Evolutionary conservation across 1,140 invertebrate genomes (phyloP).

Genomic region (Mycetomoellerius zeteki): DNA sequence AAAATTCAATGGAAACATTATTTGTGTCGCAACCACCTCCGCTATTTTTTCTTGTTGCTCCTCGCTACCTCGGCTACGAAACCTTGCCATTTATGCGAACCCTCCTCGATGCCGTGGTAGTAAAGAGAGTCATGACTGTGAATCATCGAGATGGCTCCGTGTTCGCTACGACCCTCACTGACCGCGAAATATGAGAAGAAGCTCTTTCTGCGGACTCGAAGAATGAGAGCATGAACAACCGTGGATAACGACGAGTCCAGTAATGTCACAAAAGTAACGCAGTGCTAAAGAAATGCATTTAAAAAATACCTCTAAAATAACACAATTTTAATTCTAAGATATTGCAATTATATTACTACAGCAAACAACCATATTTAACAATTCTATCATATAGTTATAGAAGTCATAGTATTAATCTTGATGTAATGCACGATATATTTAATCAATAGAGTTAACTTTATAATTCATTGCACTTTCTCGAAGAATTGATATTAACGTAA

Average conservation of each 20-base stretch:
- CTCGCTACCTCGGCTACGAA: conserved; percentile 30
- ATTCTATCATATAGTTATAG: background rate
- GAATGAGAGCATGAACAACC: conserved; percentile 40
- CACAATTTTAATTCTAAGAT: background rate
- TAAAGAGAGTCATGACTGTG: conserved; percentile 70
- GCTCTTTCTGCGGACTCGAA: conserved; percentile 42
- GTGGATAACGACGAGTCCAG: background rate
- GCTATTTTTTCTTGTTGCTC: background rate
- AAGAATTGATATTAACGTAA: too few relatives aligned
- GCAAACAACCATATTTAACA: background rate
- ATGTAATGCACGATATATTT: background rate
- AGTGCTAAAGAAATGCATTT: background rate
- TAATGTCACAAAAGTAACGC: conserved; percentile 25
- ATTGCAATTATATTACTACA: background rate
- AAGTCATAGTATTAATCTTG: background rate
- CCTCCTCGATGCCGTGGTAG: conserved; percentile 30
- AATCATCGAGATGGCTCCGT: conserved; percentile 69
- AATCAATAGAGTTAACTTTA: background rate
- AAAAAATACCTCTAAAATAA: background rate
- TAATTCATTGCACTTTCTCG: background rate
- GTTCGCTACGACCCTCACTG: conserved; percentile 65
- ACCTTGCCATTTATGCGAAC: conserved; percentile 63
- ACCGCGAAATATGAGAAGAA: conserved; percentile 70
- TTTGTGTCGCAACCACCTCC: conserved; percentile 24
- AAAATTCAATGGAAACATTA: conserved; percentile 38